These are phyloP conservation scores for Drosophila neotestacea DNA, from an alignment of 2,888 invertebrate genomes.

Conservation along the genomic window DNA sequence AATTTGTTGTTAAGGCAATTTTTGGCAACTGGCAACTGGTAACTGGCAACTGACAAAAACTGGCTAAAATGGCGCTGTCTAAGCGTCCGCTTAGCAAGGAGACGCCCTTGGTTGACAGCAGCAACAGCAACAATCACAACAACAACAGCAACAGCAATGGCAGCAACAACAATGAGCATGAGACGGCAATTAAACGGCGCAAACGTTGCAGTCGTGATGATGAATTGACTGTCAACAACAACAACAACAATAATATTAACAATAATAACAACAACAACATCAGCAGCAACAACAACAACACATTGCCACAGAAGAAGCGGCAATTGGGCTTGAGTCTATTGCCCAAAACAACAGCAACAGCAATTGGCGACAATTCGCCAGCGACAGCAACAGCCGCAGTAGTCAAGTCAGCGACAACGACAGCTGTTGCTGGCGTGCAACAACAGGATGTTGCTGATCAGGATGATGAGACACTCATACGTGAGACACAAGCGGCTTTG, in stretches of 20 bases:
- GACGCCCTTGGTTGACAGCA: slow-evolving; percentile 81
- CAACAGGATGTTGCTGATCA: slow-evolving; percentile 85
- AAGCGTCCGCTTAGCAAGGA: slow-evolving; percentile 85
- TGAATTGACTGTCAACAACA: slow-evolving; percentile 73
- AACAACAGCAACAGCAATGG: slow-evolving; percentile 74
- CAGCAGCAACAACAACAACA: slow-evolving; percentile 59
- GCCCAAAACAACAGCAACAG: slow-evolving; percentile 31
- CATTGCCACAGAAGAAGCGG: slow-evolving; percentile 84
- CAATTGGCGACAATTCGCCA: slow-evolving; percentile 17
- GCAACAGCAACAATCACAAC: slow-evolving; percentile 72
- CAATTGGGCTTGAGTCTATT: slow-evolving; percentile 52
- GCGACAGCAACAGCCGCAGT: slow-evolving; percentile 5
- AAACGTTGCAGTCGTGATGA: slow-evolving; percentile 85
- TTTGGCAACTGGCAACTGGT: slow-evolving; percentile 45
- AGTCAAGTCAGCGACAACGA: neutral
- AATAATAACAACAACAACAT: slow-evolving; percentile 52
- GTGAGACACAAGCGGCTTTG: slow-evolving; percentile 94
- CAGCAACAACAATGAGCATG: slow-evolving; percentile 79
- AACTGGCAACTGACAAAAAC: slow-evolving; percentile 21
- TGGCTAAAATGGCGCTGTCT: slow-evolving; percentile 83
- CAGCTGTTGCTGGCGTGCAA: slow-evolving; percentile 22
- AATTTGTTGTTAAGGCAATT: slow-evolving; percentile 58
- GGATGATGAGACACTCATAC: slow-evolving; percentile 93
- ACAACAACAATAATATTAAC: slow-evolving; percentile 66
- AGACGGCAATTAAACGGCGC: slow-evolving; percentile 83